Conservation (phyloP, 1,140 invertebrate species). For the Oreohelix idahoensis region DNA sequence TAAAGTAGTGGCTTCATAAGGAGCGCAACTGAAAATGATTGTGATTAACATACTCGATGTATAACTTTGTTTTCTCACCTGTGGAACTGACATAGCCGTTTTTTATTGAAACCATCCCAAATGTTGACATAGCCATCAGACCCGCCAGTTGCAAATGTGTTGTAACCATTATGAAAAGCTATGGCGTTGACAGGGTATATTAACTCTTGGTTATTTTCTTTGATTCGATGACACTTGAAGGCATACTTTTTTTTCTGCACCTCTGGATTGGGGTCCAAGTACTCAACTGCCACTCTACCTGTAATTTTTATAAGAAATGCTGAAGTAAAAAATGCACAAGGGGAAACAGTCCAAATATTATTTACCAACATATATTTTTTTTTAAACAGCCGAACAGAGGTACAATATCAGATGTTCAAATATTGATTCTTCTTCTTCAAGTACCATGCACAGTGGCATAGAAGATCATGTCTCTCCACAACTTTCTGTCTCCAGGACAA, state of each 20-base stretch:
- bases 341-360: too few species aligned
- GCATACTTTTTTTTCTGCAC: conserved; percentile 99
- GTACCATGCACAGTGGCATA: too few species aligned
- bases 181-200: conserved; percentile 99
- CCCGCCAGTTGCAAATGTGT: conserved; percentile 97
- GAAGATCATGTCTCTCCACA: too few species aligned
- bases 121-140: conserved; percentile 99
- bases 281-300: conserved; percentile 77
- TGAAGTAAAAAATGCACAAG: background rate
- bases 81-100: conserved; percentile 96
- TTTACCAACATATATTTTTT: too few species aligned
- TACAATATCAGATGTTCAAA: too few species aligned
- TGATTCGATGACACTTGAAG: conserved; percentile 97
- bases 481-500: too few species aligned
- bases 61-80: conserved; percentile 59
- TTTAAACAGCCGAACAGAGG: too few species aligned
- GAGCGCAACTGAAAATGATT: too few species aligned
- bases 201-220: conserved; percentile 90
- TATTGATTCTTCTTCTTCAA: too few species aligned
- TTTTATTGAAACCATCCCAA: conserved; percentile 99
- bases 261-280: conserved; percentile 87
- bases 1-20: too few species aligned
- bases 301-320: background rate
- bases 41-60: too few species aligned
- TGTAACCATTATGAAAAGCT: conserved; percentile 95